Evolutionary conservation across 2,888 invertebrate species (phyloP).

Genomic region (Steinernema hermaphroditum): DNA sequence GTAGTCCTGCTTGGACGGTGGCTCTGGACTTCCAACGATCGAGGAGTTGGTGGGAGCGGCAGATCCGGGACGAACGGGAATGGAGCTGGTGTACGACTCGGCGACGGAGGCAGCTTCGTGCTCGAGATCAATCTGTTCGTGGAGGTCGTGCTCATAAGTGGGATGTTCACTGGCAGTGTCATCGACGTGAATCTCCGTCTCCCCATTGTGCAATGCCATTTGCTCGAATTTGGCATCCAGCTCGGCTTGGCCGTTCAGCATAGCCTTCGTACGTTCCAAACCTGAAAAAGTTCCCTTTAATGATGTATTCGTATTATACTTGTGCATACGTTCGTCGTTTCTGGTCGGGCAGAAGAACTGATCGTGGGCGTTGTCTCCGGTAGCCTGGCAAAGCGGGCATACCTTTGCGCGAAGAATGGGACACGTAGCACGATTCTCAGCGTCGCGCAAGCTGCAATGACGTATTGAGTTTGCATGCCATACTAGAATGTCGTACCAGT

Average conservation of each 20-base stretch:
- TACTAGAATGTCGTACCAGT: too few relatives aligned
- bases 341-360: constrained; percentile 26
- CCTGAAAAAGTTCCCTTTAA: too few relatives aligned
- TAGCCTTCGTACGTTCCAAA: too few relatives aligned
- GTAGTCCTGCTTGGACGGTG: background rate
- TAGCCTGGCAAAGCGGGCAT: constrained; percentile 17
- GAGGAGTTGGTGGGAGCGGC: background rate
- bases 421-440: background rate
- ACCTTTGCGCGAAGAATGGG: background rate
- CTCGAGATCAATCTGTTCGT: background rate
- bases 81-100: background rate
- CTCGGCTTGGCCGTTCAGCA: too few relatives aligned
- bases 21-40: background rate
- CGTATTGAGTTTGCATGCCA: background rate
- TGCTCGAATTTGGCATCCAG: too few relatives aligned
- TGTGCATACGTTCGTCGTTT: background rate
- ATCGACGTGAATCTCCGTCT: too few relatives aligned
- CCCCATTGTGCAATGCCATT: too few relatives aligned
- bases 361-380: constrained; percentile 34
- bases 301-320: too few relatives aligned
- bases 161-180: too few relatives aligned
- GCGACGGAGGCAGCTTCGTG: background rate
- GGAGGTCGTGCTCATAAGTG: too few relatives aligned
- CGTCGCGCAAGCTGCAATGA: background rate
- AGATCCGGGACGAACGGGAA: background rate